Evolutionary conservation across 2,888 invertebrate genomes (phyloP), one percentile per base, ranked within the genome.

Genomic region (Alentia gelatinosa): DNA sequence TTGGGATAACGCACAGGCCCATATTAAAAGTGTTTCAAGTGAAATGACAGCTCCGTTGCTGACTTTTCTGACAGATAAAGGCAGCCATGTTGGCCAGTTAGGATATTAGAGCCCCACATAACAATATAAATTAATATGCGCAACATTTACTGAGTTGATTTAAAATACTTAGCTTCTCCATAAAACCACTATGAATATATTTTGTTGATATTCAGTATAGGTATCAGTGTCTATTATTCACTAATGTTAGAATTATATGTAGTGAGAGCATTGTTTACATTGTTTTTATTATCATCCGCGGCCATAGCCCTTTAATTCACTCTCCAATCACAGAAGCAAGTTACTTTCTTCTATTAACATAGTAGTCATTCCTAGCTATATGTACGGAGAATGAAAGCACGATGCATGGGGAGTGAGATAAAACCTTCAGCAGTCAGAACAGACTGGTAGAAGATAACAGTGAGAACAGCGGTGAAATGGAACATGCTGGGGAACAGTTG

Each of bases 181-280:
- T 74, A 74, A 15, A 26, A 74, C 5, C 33, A 33, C 74, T 4
- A 33, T 3, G 33, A 33, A 19, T 74, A 19, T 74, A 26, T 33
- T 74, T 30, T 30, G 30, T 26, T 33, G 33, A 74, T n/a, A 26
- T 33, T n/a, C 15, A 15, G 1, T 3, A 74, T 1, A 15, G 15
- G 30, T 1, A 33, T 74, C 7, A 30, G 5, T 47, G 19, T 47
- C n/a, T n/a, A n/a, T 47, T 9, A 12, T 47, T 9, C 47, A 47
- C 9, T 19, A 47, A 47, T 47, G 9, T 47, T 47, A 19, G 47
- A 12, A 12, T 9, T 12, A 47, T 12, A 47, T 47, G 15, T 19
- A 63, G n/a, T 63, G 5, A 63, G 35, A 79, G 35, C 35, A n/a
- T 79, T 79, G 79, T 79, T 79, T 79, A 79, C 79, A 79, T 79